Percentiles rank a stretch among this genome's conserved stretches.
These are phyloP conservation scores for Epizoanthus rinbou DNA, from an alignment of 92 coral and sea anemone species.

Conservation along the genomic window DNA sequence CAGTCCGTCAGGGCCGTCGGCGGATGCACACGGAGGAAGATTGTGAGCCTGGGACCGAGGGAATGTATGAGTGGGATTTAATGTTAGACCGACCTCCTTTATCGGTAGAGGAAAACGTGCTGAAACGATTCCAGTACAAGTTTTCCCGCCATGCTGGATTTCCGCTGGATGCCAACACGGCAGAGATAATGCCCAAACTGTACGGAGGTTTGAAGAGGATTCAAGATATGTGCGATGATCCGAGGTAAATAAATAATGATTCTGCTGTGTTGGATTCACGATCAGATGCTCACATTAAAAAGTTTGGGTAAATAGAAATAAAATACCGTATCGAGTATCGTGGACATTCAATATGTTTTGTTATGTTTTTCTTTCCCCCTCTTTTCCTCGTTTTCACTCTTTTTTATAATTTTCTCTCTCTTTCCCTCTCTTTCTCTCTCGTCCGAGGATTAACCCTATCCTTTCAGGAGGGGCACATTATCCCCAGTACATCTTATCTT, in stretches of 20 bases:
- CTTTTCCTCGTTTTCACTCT: too few species aligned
- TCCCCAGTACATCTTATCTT: too few species aligned
- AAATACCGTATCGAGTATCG: too few species aligned
- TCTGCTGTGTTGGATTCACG: not conserved
- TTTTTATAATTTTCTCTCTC: too few species aligned
- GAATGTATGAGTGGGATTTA: constrained; percentile 13
- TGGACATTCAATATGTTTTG: too few species aligned
- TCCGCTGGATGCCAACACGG: not conserved
- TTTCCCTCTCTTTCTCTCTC: too few species aligned
- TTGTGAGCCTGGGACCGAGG: constrained; percentile 23
- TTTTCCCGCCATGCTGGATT: not conserved
- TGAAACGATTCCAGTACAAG: constrained; percentile 1
- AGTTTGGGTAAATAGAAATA: too few species aligned
- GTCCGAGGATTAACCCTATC: too few species aligned
- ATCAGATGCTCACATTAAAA: not conserved
- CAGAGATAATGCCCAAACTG: not conserved
- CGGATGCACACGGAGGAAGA: constrained; percentile 27
- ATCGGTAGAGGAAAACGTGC: not conserved
- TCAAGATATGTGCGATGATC: not conserved
- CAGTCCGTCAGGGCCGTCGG: constrained; percentile 23
- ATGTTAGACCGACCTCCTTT: not conserved
- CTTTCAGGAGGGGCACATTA: too few species aligned
- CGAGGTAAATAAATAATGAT: not conserved
- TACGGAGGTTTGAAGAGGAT: not conserved
- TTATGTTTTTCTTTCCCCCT: too few species aligned